These are phyloP conservation scores for Peribatodes rhomboidaria DNA, from an alignment of 2,888 invertebrate genomes.

Conservation along the genomic window DNA sequence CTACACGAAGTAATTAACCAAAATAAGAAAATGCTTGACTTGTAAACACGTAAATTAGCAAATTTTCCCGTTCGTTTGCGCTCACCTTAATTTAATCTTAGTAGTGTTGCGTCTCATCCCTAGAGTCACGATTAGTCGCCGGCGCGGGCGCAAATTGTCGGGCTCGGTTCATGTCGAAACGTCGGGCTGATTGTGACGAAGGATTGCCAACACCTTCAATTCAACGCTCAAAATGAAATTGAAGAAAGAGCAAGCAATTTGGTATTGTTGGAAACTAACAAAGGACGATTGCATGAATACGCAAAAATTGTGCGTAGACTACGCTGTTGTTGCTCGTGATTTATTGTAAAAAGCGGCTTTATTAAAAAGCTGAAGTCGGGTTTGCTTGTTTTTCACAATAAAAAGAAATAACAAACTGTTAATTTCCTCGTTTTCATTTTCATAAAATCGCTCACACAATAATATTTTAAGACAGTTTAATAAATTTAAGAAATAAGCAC, in stretches of 20 bases:
- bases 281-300: slow-evolving; percentile 26
- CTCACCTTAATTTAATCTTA: slow-evolving; percentile 10
- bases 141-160: slow-evolving; percentile 48
- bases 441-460: too few relatives aligned
- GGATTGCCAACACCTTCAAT: slow-evolving; percentile 45
- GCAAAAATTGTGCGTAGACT: slow-evolving; percentile 21
- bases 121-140: slow-evolving; percentile 69
- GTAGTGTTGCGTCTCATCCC: slow-evolving; percentile 60
- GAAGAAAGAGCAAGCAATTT: slow-evolving; percentile 35
- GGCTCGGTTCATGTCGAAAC: slow-evolving; percentile 60
- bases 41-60: neutral
- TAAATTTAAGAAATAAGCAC: too few relatives aligned
- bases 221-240: slow-evolving; percentile 35
- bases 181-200: slow-evolving; percentile 49
- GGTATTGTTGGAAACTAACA: slow-evolving; percentile 26
- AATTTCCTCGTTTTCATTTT: too few relatives aligned
- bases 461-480: too few relatives aligned
- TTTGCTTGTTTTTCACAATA: neutral
- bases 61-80: slow-evolving; percentile 23
- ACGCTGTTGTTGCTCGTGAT: neutral
- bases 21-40: neutral
- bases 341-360: neutral
- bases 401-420: too few relatives aligned
- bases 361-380: neutral
- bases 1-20: neutral